Base-by-base conservation (phyloP, 2,888 invertebrate genomes). In the Caenorhabditis japonica region DNA sequence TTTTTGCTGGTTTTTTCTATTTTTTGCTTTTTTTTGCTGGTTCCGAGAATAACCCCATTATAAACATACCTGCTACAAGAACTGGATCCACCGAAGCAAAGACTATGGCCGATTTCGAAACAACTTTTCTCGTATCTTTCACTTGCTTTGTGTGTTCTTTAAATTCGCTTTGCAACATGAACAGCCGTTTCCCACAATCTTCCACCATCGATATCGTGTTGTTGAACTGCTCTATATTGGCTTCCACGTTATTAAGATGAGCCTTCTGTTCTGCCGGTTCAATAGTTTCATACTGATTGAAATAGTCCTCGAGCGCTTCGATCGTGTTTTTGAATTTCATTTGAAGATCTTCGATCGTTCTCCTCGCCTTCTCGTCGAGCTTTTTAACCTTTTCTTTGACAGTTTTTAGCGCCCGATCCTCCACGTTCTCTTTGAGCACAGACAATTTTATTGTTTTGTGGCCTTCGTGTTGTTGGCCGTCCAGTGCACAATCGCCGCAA, bases 401-500 rank as follows among this genome's bases (percentile, higher is more conserved):
- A 4, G 38, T 41, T 3, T 23, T 13, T 7, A 27, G 34, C 19
- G 23, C 27, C 27, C 19, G 8, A 12, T 61, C 56, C 7, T 59
- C 51, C n/a, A 49, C n/a, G 38, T 12, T 47, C 17, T 46, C 53
- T 12, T 60, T 60, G 8, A 73, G 38, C 19, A 39, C 38, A 12
- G 52, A 36, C n/a, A 73, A 21, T 25, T 46, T 47, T 41, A 51
- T 60, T 5, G 53, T 61, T 33, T 56, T 53, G 30, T 73, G 73
- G 1, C 56, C 60, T 15, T 44, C 47, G 52, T 73, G 73, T 10
- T 27, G 56, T 3, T 15, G 23, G 7, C 71, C 64, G 15, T 73
- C 66, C 3, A 73, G 38, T 5, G 58, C 73, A 39, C 73, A 73
- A 38, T 73, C 73, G 1, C 68, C 68, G 25, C 73, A 73, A 33